Conservation (phyloP, 2,797 vertebrate genomes). For the Ctenopoma kingsleyae region DNA sequence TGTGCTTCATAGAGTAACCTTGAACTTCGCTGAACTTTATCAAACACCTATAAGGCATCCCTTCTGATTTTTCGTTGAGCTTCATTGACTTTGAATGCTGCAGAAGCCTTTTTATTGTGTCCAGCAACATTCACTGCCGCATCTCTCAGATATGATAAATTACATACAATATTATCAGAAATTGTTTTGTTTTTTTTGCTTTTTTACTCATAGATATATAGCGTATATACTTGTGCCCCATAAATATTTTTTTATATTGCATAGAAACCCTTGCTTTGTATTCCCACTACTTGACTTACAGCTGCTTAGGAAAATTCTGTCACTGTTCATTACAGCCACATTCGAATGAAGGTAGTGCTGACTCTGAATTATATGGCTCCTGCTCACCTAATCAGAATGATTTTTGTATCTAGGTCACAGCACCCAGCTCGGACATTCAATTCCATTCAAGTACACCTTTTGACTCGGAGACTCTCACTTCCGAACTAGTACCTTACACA, state of each 20-base stretch:
- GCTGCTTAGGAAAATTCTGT: slow-evolving; percentile 37
- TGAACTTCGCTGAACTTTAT: slow-evolving; percentile 52
- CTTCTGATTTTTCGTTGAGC: slow-evolving; percentile 32
- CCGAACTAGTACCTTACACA: slow-evolving; percentile 50
- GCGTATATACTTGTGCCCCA: background rate
- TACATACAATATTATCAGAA: slow-evolving; percentile 15
- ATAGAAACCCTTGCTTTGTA: slow-evolving; percentile 15
- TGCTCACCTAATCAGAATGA: slow-evolving; percentile 62
- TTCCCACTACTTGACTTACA: slow-evolving; percentile 29
- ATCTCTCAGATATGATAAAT: slow-evolving; percentile 35
- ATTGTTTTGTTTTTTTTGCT: slow-evolving; percentile 6
- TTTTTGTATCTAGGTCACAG: slow-evolving; percentile 61
- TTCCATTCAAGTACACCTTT: slow-evolving; percentile 59
- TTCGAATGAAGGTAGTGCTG: slow-evolving; percentile 51
- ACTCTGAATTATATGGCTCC: slow-evolving; percentile 41
- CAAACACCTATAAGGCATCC: slow-evolving; percentile 22
- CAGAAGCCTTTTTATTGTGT: slow-evolving; percentile 17
- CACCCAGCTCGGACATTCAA: slow-evolving; percentile 33
- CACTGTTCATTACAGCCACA: slow-evolving; percentile 46
- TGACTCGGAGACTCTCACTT: slow-evolving; percentile 52
- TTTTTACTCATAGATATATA: background rate
- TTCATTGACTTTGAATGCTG: slow-evolving; percentile 43
- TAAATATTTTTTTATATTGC: slow-evolving; percentile 12
- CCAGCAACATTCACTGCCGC: slow-evolving; percentile 24
- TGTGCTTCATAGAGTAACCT: slow-evolving; percentile 44